phyloP scores from a whole-genome alignment of 2,113 vertebrate genomes.

The Solea solea region DNA sequence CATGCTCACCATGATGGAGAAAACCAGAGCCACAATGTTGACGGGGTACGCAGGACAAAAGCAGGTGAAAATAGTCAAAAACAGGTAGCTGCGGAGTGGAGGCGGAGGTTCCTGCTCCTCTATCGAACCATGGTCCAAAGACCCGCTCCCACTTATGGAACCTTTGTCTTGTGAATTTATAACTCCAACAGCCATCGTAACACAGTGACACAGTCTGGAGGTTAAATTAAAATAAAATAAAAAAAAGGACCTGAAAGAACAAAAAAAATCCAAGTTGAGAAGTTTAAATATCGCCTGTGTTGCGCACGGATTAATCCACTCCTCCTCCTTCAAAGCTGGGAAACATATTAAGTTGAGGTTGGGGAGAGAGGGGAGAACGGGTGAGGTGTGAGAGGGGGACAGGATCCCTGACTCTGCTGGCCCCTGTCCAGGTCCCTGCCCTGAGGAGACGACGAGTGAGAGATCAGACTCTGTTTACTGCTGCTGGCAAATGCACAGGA shows the following conservation, averaged over 20 bases:
- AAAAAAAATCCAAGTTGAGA: slow-evolving; percentile 9
- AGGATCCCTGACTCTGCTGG: slow-evolving; percentile 67
- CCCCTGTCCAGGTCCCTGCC: slow-evolving; percentile 45
- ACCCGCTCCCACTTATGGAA: slow-evolving; percentile 81
- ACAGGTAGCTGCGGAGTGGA: slow-evolving; percentile 84
- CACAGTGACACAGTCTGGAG: not conserved
- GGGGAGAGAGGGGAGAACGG: slow-evolving; percentile 18
- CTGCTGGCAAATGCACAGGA: slow-evolving; percentile 22
- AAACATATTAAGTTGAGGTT: slow-evolving; percentile 28
- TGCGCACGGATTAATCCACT: slow-evolving; percentile 7
- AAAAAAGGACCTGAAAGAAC: not conserved
- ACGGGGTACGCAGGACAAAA: slow-evolving; percentile 92
- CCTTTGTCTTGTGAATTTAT: slow-evolving; percentile 78
- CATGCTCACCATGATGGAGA: slow-evolving; percentile 88
- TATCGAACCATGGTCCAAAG: slow-evolving; percentile 70
- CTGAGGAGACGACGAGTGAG: slow-evolving; percentile 35
- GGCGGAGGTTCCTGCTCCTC: slow-evolving; percentile 78
- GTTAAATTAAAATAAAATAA: not conserved
- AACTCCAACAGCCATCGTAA: slow-evolving; percentile 81
- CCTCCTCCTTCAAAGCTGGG: slow-evolving; percentile 16
- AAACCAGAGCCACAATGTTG: slow-evolving; percentile 90
- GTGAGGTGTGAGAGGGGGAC: slow-evolving; percentile 23
- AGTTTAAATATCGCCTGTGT: not conserved
- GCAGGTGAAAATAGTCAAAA: slow-evolving; percentile 87
- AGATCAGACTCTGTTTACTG: slow-evolving; percentile 53